Conservation (phyloP, 2,113 vertebrate genomes). For the Megaceryle torquata region DNA sequence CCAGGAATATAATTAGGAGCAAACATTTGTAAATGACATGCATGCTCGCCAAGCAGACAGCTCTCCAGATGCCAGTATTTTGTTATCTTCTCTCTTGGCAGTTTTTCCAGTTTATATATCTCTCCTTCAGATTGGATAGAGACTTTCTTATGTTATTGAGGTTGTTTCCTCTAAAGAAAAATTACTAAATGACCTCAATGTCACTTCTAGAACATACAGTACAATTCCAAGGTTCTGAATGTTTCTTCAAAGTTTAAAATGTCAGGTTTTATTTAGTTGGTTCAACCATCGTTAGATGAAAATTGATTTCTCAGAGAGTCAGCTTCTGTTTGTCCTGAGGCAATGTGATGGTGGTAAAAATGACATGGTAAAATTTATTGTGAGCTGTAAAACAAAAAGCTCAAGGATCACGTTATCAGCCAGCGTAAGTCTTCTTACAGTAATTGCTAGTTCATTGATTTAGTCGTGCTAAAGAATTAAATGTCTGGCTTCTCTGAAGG, state of each 20-base stretch:
- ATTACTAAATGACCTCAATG: neutral
- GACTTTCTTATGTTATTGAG: neutral
- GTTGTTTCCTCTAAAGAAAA: neutral
- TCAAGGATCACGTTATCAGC: neutral
- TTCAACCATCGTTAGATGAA: neutral
- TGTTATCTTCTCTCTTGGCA: slow-evolving; percentile 46
- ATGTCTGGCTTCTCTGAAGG: neutral
- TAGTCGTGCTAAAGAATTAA: slow-evolving; percentile 4
- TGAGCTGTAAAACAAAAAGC: slow-evolving; percentile 25
- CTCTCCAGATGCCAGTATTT: slow-evolving; percentile 32
- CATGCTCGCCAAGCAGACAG: slow-evolving; percentile 7
- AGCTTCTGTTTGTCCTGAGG: slow-evolving; percentile 21
- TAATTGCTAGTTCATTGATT: slow-evolving; percentile 41
- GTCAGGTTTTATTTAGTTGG: slow-evolving; percentile 8
- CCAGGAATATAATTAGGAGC: slow-evolving; percentile 14
- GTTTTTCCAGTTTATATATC: neutral
- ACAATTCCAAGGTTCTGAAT: neutral
- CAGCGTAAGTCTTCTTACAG: neutral
- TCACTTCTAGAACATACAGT: neutral
- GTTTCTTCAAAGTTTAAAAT: slow-evolving; percentile 18
- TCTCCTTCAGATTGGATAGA: neutral
- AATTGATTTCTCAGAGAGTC: slow-evolving; percentile 19
- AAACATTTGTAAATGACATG: slow-evolving; percentile 56
- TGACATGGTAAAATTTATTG: slow-evolving; percentile 8
- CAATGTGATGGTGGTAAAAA: neutral